Evolutionary conservation across 2,888 invertebrate genomes (phyloP).

Genomic region (Watsonalla cultraria): DNA sequence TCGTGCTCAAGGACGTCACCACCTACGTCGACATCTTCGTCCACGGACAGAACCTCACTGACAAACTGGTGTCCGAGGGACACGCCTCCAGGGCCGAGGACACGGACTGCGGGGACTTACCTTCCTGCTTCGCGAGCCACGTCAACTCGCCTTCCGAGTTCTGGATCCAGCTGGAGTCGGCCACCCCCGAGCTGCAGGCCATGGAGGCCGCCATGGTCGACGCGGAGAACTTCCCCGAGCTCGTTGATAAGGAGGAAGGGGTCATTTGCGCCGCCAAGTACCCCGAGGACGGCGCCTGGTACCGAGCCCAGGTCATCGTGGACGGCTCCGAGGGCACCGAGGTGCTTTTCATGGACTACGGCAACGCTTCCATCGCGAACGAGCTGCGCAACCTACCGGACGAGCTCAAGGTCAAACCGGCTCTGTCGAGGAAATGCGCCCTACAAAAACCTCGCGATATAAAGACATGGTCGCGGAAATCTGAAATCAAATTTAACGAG

Average conservation of each 20-base stretch:
- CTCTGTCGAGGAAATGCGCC: conserved; percentile 80
- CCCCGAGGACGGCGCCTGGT: conserved; percentile 82
- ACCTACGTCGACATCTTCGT: conserved; percentile 83
- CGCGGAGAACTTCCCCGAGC: conserved; percentile 72
- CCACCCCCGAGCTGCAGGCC: conserved; percentile 73
- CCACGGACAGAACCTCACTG: conserved; percentile 79
- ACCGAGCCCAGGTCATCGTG: conserved; percentile 81
- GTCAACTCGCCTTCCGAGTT: conserved; percentile 86
- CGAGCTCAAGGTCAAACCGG: conserved; percentile 77
- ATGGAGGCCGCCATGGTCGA: conserved; percentile 78
- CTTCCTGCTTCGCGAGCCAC: conserved; percentile 86
- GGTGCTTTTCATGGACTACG: conserved; percentile 84
- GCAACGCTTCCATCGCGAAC: conserved; percentile 79
- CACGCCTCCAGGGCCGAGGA: conserved; percentile 77
- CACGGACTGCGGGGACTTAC: conserved; percentile 69
- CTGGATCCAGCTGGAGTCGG: conserved; percentile 87
- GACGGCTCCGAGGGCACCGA: conserved; percentile 77
- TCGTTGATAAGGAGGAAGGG: conserved; percentile 68
- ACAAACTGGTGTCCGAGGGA: conserved; percentile 78
- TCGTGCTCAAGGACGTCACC: conserved; percentile 79
- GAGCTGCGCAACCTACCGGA: conserved; percentile 80
- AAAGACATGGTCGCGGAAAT: conserved; percentile 81
- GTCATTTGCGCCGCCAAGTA: conserved; percentile 82
- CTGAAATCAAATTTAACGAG: conserved; percentile 82
- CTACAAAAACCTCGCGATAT: conserved; percentile 78